Evolutionary conservation across 2,113 vertebrate genomes (phyloP).

Genomic region (Salvelinus sp.): DNA sequence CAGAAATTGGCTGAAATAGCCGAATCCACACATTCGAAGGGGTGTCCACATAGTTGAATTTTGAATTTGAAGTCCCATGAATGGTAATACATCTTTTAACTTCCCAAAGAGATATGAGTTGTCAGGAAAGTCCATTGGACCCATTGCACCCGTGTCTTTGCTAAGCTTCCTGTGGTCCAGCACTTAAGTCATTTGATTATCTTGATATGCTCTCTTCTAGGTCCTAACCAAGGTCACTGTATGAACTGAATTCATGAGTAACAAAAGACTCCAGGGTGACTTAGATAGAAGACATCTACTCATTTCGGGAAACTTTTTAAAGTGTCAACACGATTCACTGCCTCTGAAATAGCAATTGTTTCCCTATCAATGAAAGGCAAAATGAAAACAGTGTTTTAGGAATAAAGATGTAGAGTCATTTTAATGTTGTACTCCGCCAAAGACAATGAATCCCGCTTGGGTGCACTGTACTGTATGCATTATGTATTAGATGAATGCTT

Average conservation of each 20-base stretch:
- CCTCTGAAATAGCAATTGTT: background rate
- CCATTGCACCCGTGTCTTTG: slow-evolving; percentile 8
- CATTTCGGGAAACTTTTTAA: background rate
- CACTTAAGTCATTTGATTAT: slow-evolving; percentile 48
- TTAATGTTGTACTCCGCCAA: background rate
- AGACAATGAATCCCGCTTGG: too few relatives aligned
- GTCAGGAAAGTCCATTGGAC: slow-evolving; percentile 12
- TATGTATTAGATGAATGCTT: background rate
- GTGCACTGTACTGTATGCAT: background rate
- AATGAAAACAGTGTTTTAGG: background rate
- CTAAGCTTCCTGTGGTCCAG: slow-evolving; percentile 7
- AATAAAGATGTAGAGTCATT: too few relatives aligned
- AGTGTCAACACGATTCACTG: background rate
- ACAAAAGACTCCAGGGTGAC: slow-evolving; percentile 17
- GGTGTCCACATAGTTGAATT: background rate
- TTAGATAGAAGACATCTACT: slow-evolving; percentile 3
- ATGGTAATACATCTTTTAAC: slow-evolving; percentile 15
- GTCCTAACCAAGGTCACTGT: slow-evolving; percentile 36
- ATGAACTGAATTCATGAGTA: slow-evolving; percentile 47
- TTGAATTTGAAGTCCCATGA: slow-evolving; percentile 7
- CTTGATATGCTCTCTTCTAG: slow-evolving; percentile 55
- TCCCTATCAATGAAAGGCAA: background rate
- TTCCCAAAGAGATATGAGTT: slow-evolving; percentile 14
- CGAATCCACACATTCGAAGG: too few relatives aligned
- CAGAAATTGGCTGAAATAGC: background rate